A percentile compares a stretch with the other conserved stretches of the same genome.
phyloP scores from a whole-genome alignment of 2,113 vertebrate species.

The Campylorhamphus procurvoides region DNA sequence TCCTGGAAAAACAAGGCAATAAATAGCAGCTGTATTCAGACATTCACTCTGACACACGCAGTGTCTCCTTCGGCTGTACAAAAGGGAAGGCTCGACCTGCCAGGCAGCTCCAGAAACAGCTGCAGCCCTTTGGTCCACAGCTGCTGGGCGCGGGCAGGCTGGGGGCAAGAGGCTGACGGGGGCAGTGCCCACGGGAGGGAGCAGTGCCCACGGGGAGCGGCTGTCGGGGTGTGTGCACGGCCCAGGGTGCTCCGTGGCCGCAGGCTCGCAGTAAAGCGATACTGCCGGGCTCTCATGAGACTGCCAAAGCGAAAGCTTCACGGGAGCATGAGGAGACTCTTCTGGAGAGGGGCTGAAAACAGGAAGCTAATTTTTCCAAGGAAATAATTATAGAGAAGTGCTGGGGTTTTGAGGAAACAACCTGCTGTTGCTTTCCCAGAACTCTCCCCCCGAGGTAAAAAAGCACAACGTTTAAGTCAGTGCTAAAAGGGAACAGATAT shows the following conservation, averaged over 20 bases:
- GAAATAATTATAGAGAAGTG: not conserved
- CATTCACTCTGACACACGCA: not conserved
- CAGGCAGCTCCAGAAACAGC: not conserved
- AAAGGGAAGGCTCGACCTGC: not conserved
- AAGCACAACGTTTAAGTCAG: not conserved
- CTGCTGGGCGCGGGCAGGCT: rapidly evolving
- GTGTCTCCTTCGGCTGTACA: rapidly evolving
- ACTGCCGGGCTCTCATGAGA: not conserved
- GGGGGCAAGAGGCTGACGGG: not conserved
- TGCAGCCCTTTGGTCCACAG: not conserved
- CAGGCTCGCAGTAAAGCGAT: not conserved
- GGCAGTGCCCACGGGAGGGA: rapidly evolving
- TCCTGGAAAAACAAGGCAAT: constrained; percentile 70
- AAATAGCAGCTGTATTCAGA: constrained; percentile 13
- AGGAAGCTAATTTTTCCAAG: not conserved
- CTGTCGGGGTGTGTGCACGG: rapidly evolving
- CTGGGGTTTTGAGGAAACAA: not conserved
- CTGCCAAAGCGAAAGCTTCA: not conserved
- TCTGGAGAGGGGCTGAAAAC: not conserved
- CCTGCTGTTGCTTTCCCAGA: not conserved
- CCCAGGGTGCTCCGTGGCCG: not conserved
- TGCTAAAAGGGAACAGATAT: not conserved
- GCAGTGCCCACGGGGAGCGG: rapidly evolving
- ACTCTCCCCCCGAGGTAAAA: not conserved
- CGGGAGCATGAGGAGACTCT: not conserved